Percentiles rank a stretch among this genome's conserved stretches.
Conservation (phyloP, 2,797 vertebrate species). For the Hirundo rustica region DNA sequence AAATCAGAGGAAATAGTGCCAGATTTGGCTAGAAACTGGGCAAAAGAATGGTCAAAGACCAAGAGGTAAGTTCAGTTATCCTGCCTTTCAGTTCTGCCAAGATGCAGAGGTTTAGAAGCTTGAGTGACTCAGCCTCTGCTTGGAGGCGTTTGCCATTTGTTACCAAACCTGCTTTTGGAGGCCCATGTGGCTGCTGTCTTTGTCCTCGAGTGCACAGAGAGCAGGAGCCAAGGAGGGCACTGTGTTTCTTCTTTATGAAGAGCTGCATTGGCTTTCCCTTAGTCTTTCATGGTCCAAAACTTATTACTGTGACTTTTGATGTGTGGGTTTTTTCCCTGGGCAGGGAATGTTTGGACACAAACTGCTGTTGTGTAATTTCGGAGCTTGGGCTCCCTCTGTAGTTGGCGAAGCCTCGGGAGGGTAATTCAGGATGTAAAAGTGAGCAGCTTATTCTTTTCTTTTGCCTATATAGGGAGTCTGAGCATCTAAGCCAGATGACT, state of each 20-base stretch:
- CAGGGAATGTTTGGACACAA: neutral
- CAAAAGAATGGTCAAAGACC: conserved; percentile 82
- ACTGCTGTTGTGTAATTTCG: neutral
- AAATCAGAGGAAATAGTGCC: conserved; percentile 86
- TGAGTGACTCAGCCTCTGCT: neutral
- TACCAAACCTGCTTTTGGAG: neutral
- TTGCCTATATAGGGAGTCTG: conserved; percentile 16
- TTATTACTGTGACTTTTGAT: neutral
- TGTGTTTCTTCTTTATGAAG: neutral
- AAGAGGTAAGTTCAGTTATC: conserved; percentile 80
- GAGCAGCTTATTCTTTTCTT: conserved; percentile 7
- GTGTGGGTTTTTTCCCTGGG: neutral
- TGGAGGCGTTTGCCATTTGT: neutral
- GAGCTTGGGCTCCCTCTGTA: conserved; percentile 38
- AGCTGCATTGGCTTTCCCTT: neutral
- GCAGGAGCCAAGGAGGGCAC: neutral
- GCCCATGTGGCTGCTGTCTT: neutral
- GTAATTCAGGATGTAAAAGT: neutral
- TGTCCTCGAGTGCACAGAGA: neutral
- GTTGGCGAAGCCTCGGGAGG: neutral
- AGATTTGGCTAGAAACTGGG: conserved; percentile 84
- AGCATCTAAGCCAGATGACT: neutral
- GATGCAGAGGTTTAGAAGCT: neutral
- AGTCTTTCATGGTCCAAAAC: neutral
- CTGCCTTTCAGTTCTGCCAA: neutral